These are phyloP conservation scores for Petaurus breviceps DNA, from an alignment of 2,113 vertebrate genomes.

Conservation along the genomic window DNA sequence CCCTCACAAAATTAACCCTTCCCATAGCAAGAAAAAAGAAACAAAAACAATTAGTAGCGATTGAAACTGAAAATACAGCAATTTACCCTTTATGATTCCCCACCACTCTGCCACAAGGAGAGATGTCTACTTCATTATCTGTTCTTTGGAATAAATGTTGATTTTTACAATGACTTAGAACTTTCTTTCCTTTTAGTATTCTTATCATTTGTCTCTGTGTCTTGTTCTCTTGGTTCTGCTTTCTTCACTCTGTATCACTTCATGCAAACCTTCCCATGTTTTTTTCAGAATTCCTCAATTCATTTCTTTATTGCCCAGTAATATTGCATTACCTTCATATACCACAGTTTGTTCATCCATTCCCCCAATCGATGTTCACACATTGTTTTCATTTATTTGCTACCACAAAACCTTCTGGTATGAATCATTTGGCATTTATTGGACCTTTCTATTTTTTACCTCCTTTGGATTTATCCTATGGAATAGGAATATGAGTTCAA, in stretches of 20 bases:
- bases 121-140: neutral
- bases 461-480: neutral
- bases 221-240: neutral
- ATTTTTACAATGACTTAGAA: neutral
- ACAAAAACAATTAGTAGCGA: neutral
- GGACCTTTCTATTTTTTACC: neutral
- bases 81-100: neutral
- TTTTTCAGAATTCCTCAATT: neutral
- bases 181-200: neutral
- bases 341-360: neutral
- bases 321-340: neutral
- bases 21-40: neutral
- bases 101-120: neutral
- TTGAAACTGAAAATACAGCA: neutral
- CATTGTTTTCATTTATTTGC: neutral
- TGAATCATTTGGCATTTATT: neutral
- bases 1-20: neutral
- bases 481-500: neutral
- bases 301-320: neutral
- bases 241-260: neutral
- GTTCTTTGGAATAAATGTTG: neutral
- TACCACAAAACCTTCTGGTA: neutral
- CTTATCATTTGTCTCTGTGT: neutral
- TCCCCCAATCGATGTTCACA: neutral
- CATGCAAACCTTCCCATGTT: neutral